These are phyloP conservation scores for Stichopus chloronotus DNA, from an alignment of 35 echinoderm and acorn worm genomes.

Conservation along the genomic window DNA sequence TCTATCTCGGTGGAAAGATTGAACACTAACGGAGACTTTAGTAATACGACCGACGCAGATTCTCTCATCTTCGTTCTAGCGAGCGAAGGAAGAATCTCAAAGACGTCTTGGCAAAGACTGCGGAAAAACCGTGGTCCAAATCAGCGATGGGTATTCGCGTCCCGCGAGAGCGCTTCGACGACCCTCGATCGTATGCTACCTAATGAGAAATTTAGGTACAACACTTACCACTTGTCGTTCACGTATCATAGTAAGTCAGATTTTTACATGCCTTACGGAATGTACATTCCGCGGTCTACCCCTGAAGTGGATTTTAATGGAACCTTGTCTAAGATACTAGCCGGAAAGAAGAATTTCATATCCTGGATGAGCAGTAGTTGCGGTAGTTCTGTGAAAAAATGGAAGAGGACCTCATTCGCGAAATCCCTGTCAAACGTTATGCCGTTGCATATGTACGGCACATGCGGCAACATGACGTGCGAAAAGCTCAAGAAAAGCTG, in stretches of 20 bases:
- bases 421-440: not conserved
- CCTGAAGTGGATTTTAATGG: not conserved
- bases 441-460: constrained; percentile 65
- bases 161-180: constrained; percentile 45
- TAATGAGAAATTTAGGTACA: not conserved
- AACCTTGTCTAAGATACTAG: not conserved
- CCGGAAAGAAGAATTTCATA: constrained; percentile 22
- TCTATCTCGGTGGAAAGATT: constrained; percentile 9
- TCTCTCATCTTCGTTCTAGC: constrained; percentile 19
- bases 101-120: not conserved
- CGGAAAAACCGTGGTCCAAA: not conserved
- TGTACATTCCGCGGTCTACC: not conserved
- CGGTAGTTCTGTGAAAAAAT: not conserved
- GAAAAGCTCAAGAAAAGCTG: not conserved
- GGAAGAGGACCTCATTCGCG: constrained; percentile 30
- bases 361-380: constrained; percentile 57
- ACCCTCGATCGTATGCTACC: not conserved
- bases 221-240: constrained; percentile 48
- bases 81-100: not conserved
- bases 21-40: not conserved
- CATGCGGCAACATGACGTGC: constrained; percentile 65
- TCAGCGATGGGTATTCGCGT: constrained; percentile 40
- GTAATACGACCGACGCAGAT: constrained; percentile 2
- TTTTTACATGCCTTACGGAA: constrained; percentile 44
- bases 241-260: constrained; percentile 17